Percentiles rank a stretch among this genome's conserved stretches.
Conservation (phyloP, 64 coral and sea anemone genomes). For the Montipora cactus region DNA sequence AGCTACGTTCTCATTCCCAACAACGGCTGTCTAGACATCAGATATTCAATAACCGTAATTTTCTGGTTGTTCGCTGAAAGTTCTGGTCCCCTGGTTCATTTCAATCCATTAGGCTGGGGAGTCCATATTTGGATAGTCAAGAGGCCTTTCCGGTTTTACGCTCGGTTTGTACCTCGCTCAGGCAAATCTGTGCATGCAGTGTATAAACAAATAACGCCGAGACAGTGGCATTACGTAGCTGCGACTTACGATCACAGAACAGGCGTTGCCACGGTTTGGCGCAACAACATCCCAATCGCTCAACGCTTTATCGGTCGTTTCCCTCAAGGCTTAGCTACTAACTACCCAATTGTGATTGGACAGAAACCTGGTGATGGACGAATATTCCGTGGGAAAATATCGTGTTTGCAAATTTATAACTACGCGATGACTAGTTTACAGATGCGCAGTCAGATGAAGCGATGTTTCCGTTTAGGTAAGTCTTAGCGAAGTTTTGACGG, state of each 20-base stretch:
- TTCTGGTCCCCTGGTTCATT: slow-evolving; percentile 43
- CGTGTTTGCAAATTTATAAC: slow-evolving; percentile 81
- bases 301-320: slow-evolving; percentile 52
- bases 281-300: slow-evolving; percentile 4
- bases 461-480: slow-evolving; percentile 35
- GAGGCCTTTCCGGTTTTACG: background rate
- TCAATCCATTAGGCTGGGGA: slow-evolving; percentile 42
- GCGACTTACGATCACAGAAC: slow-evolving; percentile 56
- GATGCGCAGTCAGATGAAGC: slow-evolving; percentile 44
- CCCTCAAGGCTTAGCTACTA: slow-evolving; percentile 58
- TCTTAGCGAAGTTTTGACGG: background rate
- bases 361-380: slow-evolving; percentile 38
- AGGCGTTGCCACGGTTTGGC: slow-evolving; percentile 62
- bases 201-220: slow-evolving; percentile 20
- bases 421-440: slow-evolving; percentile 52
- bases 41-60: slow-evolving; percentile 45
- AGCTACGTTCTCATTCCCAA: slow-evolving; percentile 77
- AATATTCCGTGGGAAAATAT: slow-evolving; percentile 66
- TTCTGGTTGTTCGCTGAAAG: slow-evolving; percentile 54
- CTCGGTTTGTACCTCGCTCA: background rate
- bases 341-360: slow-evolving; percentile 53
- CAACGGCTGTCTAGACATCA: slow-evolving; percentile 44
- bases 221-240: slow-evolving; percentile 79
- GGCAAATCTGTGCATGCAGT: background rate
- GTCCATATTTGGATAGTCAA: slow-evolving; percentile 31